phyloP scores from a whole-genome alignment of 1,140 invertebrate genomes.

The Diorhabda carinulata region DNA sequence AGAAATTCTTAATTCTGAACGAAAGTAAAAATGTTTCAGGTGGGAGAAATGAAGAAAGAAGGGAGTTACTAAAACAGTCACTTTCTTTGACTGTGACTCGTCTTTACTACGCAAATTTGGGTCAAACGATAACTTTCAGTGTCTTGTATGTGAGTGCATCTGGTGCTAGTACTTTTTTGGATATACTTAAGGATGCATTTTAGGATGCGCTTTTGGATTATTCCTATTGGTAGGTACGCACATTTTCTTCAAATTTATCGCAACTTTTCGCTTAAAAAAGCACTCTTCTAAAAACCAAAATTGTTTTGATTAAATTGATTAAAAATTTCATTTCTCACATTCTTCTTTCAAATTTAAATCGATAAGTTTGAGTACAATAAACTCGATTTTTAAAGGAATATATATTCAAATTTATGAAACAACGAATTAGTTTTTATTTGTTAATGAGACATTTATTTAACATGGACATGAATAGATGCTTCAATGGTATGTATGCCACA shows the following conservation, averaged over 20 bases:
- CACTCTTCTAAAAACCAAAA: too few relatives aligned
- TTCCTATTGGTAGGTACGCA: constrained; percentile 30
- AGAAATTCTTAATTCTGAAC: constrained; percentile 41
- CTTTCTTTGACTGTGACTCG: constrained; percentile 40
- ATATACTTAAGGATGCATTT: constrained; percentile 29
- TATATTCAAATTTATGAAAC: too few relatives aligned
- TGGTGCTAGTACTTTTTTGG: constrained; percentile 24
- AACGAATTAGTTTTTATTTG: too few relatives aligned
- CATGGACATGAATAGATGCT: too few relatives aligned
- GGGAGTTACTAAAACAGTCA: constrained; percentile 39
- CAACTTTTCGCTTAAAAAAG: too few relatives aligned
- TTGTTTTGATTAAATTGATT: too few relatives aligned
- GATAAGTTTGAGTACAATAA: too few relatives aligned
- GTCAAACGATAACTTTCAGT: constrained; percentile 40
- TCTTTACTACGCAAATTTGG: constrained; percentile 43
- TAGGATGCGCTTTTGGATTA: constrained; percentile 38
- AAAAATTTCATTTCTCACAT: too few relatives aligned
- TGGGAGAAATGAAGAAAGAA: constrained; percentile 45
- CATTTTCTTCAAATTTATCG: neutral
- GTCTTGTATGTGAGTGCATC: constrained; percentile 32
- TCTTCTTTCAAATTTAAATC: too few relatives aligned
- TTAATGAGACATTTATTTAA: too few relatives aligned
- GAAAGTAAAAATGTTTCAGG: constrained; percentile 43
- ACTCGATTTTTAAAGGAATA: too few relatives aligned
- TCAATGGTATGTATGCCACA: too few relatives aligned